Conservation (phyloP, 1,140 invertebrate species). For the Drosophila pandora region DNA sequence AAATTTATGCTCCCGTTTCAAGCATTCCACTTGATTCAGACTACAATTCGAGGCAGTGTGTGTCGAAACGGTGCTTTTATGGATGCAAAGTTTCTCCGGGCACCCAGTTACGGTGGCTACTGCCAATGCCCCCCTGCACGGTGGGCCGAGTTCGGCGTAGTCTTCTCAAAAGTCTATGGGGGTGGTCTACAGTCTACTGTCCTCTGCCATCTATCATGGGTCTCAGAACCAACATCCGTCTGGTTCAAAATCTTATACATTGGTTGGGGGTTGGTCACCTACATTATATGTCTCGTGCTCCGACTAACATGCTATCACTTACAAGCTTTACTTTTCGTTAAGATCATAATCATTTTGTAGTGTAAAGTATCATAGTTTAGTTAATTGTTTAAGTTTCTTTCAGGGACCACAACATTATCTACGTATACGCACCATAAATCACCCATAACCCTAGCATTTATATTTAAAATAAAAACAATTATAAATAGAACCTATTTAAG, state of each 20-base stretch:
- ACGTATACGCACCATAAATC: neutral
- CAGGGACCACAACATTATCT: neutral
- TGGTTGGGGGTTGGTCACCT: no score
- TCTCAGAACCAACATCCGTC: no score
- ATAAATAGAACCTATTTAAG: no score
- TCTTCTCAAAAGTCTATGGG: neutral
- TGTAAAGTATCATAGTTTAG: neutral
- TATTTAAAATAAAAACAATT: neutral
- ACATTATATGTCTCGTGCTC: no score
- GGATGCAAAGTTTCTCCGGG: neutral
- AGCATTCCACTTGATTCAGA: neutral
- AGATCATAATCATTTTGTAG: no score
- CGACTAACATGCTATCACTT: no score
- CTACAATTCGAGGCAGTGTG: neutral
- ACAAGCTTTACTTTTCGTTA: no score
- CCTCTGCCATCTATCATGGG: no score
- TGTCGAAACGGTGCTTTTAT: neutral
- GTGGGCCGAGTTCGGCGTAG: neutral
- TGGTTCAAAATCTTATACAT: no score
- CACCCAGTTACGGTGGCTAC: neutral
- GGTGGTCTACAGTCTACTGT: neutral
- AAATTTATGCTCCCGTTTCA: neutral
- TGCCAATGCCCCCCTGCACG: neutral
- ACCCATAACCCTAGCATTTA: neutral
- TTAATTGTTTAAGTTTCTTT: neutral